Evolutionary conservation across 2,113 vertebrate genomes (phyloP), one percentile per base, ranked within the genome.

Genomic region (Tringa solitaria): DNA sequence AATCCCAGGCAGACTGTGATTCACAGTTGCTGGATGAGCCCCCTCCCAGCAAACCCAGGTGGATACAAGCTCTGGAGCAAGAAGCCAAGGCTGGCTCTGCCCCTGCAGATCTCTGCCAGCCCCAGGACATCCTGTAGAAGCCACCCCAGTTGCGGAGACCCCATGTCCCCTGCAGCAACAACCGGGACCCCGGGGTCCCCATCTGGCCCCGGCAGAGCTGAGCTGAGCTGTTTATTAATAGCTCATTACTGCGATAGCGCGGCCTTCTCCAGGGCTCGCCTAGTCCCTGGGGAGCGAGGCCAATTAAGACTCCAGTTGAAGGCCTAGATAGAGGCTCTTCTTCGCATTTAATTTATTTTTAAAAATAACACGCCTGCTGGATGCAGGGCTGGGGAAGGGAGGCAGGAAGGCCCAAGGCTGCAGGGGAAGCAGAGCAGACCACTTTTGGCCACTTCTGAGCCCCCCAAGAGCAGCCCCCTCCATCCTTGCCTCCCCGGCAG

Each of bases 231-330:
- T 22, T 86, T 59, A 96, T 95, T 92, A 93, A 96, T 90, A 93
- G 93, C 95, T 94, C 72, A 14, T 96, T 91, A 83, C 59, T 17
- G 41, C 0, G 10, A 35, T 21, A 15, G 65, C 11, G 21, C 7
- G 2, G 69, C 3, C 3, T 61, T 78, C 60, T 12, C 88, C 13
- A 1, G 64, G 65, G 90, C 94, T 90, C 3, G 11, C 32, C 54
- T 18, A 64, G 60, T 24, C 93, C 64, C 89, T 1, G 56, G 86
- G 87, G 92, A 60, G 15, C 1, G 21, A 46, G 56, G 77, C 86
- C 92, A 94, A 96, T 96, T 94, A 92, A 35, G 63, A 69, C 64
- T 84, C 81, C 10, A 56, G 45, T 39, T 27, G 41, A 76, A 97
- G 94, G 91, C 94, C 88, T 61, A 87, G 82, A 85, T 95, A 79